Conservation (phyloP, 2,797 vertebrate species). For the Lithobates pipiens region DNA sequence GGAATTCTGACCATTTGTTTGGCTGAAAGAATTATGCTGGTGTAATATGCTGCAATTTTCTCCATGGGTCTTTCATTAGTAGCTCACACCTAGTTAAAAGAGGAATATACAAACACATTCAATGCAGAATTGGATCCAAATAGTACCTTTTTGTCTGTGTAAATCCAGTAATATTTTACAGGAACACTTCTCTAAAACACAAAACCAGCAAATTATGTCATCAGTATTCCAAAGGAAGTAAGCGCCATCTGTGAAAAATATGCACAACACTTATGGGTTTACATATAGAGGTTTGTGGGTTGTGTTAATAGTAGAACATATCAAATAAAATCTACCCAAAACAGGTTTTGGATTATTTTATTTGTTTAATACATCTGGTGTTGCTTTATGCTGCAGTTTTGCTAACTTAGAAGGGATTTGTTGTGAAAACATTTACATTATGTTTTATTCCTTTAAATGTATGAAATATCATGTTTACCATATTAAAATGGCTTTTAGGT, state of each 20-base stretch:
- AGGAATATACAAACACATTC: conserved; percentile 28
- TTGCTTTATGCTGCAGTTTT: conserved; percentile 31
- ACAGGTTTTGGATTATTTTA: conserved; percentile 38
- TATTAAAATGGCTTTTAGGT: conserved; percentile 15
- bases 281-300: conserved; percentile 23
- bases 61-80: conserved; percentile 27
- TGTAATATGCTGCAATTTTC: conserved; percentile 8
- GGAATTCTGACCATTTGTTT: conserved; percentile 7
- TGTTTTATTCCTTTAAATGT: conserved; percentile 33
- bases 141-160: conserved; percentile 32
- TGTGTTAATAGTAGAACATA: conserved; percentile 47
- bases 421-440: conserved; percentile 42
- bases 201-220: conserved; percentile 51
- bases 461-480: conserved; percentile 18
- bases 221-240: conserved; percentile 18
- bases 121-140: conserved; percentile 21
- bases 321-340: conserved; percentile 37
- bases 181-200: conserved; percentile 41
- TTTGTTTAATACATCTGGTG: conserved; percentile 46
- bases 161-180: conserved; percentile 29
- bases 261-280: conserved; percentile 14
- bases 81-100: conserved; percentile 36
- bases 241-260: conserved; percentile 30
- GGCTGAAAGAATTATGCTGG: neutral
- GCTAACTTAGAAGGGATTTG: conserved; percentile 36